Conservation (phyloP, 1,140 invertebrate genomes). For the Drosophila pallidifrons region DNA sequence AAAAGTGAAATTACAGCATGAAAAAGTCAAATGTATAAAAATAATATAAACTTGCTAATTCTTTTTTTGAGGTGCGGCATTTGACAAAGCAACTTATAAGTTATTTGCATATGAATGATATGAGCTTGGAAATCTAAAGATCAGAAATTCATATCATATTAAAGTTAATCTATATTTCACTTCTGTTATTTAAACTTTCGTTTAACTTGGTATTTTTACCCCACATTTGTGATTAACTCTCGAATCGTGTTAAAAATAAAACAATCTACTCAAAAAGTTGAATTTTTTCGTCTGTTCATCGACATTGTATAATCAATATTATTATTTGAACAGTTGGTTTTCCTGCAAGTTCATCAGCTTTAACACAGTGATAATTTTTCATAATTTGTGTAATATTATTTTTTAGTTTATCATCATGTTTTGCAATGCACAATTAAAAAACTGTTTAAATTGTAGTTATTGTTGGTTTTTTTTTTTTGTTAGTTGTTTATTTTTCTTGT, state of each 20-base stretch:
- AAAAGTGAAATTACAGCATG: slow-evolving; percentile 47
- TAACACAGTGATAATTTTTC: slow-evolving; percentile 64
- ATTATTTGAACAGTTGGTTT: slow-evolving; percentile 66
- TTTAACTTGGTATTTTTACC: slow-evolving; percentile 2
- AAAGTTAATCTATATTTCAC: neutral
- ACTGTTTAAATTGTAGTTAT: slow-evolving; percentile 55
- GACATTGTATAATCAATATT: slow-evolving; percentile 59
- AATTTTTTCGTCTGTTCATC: slow-evolving; percentile 1
- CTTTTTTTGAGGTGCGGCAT: slow-evolving; percentile 15
- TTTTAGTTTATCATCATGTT: slow-evolving; percentile 47
- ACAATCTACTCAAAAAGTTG: slow-evolving; percentile 20
- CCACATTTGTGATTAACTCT: slow-evolving; percentile 3
- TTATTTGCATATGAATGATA: slow-evolving; percentile 27
- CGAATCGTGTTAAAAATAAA: slow-evolving; percentile 27
- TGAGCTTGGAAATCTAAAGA: neutral
- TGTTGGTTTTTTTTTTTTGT: slow-evolving; percentile 23
- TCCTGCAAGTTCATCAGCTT: slow-evolving; percentile 55
- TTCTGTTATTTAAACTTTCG: slow-evolving; percentile 6
- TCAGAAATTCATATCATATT: neutral
- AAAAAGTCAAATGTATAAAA: neutral
- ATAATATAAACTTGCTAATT: slow-evolving; percentile 35
- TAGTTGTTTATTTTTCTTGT: slow-evolving; percentile 4
- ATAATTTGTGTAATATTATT: slow-evolving; percentile 47
- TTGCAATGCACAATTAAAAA: slow-evolving; percentile 76
- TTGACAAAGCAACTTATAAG: neutral